Evolutionary conservation across 2,797 vertebrate genomes (phyloP).

Genomic region (Adelosebastes latens): DNA sequence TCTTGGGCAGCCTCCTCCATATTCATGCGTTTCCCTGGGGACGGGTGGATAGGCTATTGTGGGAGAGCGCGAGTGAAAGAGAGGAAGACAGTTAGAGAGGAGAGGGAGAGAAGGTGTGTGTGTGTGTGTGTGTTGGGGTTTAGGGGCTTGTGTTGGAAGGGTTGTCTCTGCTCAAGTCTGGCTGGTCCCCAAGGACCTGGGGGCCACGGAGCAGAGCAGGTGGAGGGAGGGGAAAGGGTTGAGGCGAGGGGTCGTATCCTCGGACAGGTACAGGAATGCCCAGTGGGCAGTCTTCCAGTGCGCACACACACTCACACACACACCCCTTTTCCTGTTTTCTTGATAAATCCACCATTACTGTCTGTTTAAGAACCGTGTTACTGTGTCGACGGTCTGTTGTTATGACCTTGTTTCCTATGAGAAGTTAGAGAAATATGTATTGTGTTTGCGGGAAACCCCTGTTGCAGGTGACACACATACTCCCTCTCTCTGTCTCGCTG

Average conservation of each 20-base stretch:
- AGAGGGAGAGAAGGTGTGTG: slow-evolving; percentile 1
- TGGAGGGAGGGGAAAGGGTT: slow-evolving; percentile 31
- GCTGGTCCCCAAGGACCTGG: slow-evolving; percentile 60
- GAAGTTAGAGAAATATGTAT: slow-evolving; percentile 35
- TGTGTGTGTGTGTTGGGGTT: slow-evolving; percentile 6
- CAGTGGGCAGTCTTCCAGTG: slow-evolving; percentile 49
- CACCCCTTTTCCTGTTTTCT: slow-evolving; percentile 60
- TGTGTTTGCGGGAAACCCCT: slow-evolving; percentile 55
- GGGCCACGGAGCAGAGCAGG: slow-evolving; percentile 62
- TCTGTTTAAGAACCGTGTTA: slow-evolving; percentile 6
- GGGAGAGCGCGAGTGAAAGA: slow-evolving; percentile 67
- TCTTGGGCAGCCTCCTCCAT: slow-evolving; percentile 78
- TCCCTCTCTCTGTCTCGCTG: neutral
- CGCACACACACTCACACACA: slow-evolving; percentile 13
- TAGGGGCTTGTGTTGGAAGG: slow-evolving; percentile 47
- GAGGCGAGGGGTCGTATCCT: slow-evolving; percentile 51
- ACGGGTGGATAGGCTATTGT: slow-evolving; percentile 78
- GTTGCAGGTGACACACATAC: slow-evolving; percentile 47
- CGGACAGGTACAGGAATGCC: slow-evolving; percentile 73
- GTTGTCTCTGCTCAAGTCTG: slow-evolving; percentile 67
- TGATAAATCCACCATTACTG: slow-evolving; percentile 35
- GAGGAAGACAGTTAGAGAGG: slow-evolving; percentile 48
- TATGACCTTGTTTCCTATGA: slow-evolving; percentile 43
- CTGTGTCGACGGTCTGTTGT: slow-evolving; percentile 3
- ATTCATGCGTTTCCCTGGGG: slow-evolving; percentile 82